Evolutionary conservation across 2,113 vertebrate species (phyloP), one percentile per base, ranked within the genome.

Genomic region (Nettapus auritus): DNA sequence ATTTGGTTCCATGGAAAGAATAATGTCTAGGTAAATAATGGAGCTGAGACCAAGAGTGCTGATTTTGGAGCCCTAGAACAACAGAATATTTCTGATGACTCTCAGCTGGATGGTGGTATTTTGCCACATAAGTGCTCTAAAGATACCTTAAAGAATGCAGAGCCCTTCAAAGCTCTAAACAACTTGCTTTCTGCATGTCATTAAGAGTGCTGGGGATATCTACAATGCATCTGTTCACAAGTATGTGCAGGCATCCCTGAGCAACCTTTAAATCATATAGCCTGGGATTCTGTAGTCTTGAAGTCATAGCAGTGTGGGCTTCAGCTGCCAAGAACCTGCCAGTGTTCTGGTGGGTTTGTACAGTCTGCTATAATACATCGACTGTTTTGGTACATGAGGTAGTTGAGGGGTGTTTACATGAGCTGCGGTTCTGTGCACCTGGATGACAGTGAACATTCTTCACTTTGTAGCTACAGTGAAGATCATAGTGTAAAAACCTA

Each of bases 81-180:
- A 96, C 95, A 95, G 70, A 95, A 66, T 92, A 91, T 91, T 95
- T 89, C 84, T 96, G 93, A 95, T 94, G 84, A 89, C 87, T 96
- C 96, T 96, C 96, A 94, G 95, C 67, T 94, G 95, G 84, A 87
- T 95, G 93, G 57, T 96, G 94, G 67, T 96, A 40, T 95, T 96
- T 95, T 82, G 78, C 78, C 95, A 97, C 96, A 94, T 95, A 97
- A 96, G 96, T 95, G 93, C 95, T 97, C 86, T 97, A 96, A 96
- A 96, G 95, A 96, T 94, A 93, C 87, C 0, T 73, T 62, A 89
- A 95, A 95, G 94, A 91, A 91, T 95, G 81, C 94, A 95, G 91
- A 95, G 95, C 93, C 68, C 95, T 97, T 90, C 92, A 97, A 83
- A 92, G 94, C 95, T 92, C 95, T 95, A 78, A 97, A 96, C 93